Evolutionary conservation across 2,113 vertebrate genomes (phyloP).

Genomic region (Cranoglanis bouderius): DNA sequence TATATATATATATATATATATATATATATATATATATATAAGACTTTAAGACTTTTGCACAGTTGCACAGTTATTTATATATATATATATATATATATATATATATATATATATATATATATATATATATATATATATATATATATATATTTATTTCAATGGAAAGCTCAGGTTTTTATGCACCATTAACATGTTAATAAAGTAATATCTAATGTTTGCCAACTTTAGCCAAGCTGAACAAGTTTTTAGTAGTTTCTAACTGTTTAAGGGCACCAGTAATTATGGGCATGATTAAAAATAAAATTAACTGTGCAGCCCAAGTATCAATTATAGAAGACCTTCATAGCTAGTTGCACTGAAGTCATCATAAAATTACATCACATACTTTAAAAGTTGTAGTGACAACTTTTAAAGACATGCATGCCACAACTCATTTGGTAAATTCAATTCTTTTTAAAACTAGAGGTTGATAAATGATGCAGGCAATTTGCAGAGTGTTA

Average conservation of each 20-base stretch:
- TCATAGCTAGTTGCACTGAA: background rate
- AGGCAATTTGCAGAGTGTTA: background rate
- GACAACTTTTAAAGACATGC: background rate
- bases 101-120: too few relatives aligned
- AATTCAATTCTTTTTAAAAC: background rate
- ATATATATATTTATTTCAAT: background rate
- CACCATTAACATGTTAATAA: background rate
- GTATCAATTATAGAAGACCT: background rate
- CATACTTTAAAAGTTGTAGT: too few relatives aligned
- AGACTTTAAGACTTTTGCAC: too few relatives aligned
- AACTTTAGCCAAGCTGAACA: background rate
- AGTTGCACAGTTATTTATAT: too few relatives aligned
- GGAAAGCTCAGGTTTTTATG: background rate
- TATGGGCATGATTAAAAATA: background rate
- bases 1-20: too few relatives aligned
- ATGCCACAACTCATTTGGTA: background rate
- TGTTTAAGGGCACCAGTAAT: background rate
- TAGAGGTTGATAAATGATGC: background rate
- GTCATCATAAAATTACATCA: background rate
- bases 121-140: too few relatives aligned
- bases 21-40: too few relatives aligned
- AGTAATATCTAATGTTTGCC: background rate
- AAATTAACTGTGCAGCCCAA: background rate
- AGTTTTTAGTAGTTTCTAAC: background rate
- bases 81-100: too few relatives aligned